Evolutionary conservation across 2,888 invertebrate genomes (phyloP).

Genomic region (Hedya salicella): DNA sequence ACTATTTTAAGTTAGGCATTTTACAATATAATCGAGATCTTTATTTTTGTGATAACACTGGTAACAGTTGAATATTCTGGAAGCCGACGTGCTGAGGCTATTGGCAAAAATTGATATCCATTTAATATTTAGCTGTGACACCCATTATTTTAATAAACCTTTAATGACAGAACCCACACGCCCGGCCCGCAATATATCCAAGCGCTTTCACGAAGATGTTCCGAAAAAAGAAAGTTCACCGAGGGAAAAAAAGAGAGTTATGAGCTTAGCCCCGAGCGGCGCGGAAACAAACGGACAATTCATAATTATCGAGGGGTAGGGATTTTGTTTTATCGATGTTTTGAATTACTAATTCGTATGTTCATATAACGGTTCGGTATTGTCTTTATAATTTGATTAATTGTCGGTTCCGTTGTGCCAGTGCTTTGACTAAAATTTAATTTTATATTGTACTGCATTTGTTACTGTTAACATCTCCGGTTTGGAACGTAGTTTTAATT

Average conservation of each 20-base stretch:
- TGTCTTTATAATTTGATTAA: background rate
- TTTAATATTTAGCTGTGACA: conserved; percentile 3
- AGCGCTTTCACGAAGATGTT: conserved; percentile 73
- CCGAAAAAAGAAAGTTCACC: conserved; percentile 74
- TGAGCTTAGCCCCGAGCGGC: conserved; percentile 62
- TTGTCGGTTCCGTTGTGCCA: background rate
- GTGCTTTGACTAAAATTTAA: background rate
- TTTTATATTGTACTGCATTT: too few relatives aligned
- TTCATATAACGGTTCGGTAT: background rate
- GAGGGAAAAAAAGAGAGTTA: conserved; percentile 63
- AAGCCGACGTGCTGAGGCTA: too few relatives aligned
- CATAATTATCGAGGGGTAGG: conserved; percentile 76
- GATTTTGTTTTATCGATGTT: conserved; percentile 62
- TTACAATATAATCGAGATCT: too few relatives aligned
- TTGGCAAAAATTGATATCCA: background rate
- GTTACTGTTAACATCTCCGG: too few relatives aligned
- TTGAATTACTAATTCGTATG: conserved; percentile 7
- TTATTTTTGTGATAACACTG: too few relatives aligned
- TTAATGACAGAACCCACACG: conserved; percentile 32
- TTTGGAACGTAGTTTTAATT: too few relatives aligned
- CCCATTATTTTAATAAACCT: conserved; percentile 31
- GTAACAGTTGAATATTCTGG: too few relatives aligned
- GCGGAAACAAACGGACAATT: conserved; percentile 76
- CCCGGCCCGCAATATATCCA: conserved; percentile 53
- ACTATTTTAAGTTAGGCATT: too few relatives aligned